Evolutionary conservation across 2,113 vertebrate species (phyloP), one percentile per base, ranked within the genome.

Genomic region (Cricetomys ansorgei): DNA sequence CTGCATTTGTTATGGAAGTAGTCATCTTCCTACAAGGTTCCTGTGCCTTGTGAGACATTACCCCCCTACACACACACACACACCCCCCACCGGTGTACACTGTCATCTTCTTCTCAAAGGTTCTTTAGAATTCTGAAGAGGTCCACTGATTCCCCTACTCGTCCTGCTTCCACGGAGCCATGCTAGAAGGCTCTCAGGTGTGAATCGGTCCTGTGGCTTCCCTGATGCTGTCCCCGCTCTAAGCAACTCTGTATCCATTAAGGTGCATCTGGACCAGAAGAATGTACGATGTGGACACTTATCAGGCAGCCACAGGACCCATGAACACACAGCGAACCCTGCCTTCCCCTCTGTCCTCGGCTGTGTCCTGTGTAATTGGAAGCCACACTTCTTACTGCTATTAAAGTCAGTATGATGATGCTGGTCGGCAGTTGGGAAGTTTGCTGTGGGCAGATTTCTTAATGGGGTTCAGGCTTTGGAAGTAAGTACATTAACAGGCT

Each of bases 401-500:
- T 67, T 50, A 48, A 88, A 19, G 23, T 4, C 12, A 12, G 19
- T 64, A 29, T 72, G 1, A 72, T 7, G 2, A 53, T 5, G 1
- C 57, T 2, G 65, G 34, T 53, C 3, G 3, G 73, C 94, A 37
- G 62, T 11, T 37, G 3, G 13, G 5, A 37, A 65, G 0, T 96
- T 77, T 95, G 97, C 83, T 29, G 37, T 13, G 65, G 73, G 92
- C 55, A 70, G 81, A 23, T 84, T 91, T 77, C 88, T 64, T 89
- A 73, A 64, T 40, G 25, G 76, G 53, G 70, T 94, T 75, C 67
- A 43, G 89, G 37, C 50, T 89, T 91, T 43, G 55, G 43, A 88
- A 79, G 73, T 50, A 94, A 83, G 64, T 45, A 70, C 40, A 70
- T 92, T 89, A 89, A 73, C 89, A 72, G 23, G 64, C 57, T 16